Percentiles rank a stretch among this genome's conserved stretches.
These are phyloP conservation scores for Nephila pilipes DNA, from an alignment of 1,140 invertebrate genomes.

Conservation along the genomic window DNA sequence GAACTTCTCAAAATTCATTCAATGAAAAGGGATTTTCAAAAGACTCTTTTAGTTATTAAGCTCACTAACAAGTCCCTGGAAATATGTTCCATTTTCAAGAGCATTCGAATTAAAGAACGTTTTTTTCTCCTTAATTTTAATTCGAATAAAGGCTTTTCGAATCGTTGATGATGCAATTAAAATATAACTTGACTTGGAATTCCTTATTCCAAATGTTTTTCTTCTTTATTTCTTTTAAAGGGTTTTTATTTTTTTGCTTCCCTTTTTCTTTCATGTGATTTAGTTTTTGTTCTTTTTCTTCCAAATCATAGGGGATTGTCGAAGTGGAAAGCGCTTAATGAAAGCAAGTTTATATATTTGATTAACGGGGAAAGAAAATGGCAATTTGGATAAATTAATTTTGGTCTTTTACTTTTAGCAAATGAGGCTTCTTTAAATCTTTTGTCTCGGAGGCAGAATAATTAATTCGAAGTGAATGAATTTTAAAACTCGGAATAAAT, in stretches of 20 bases:
- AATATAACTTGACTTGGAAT: constrained; percentile 5
- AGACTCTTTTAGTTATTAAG: background rate
- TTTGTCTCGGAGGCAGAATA: too few relatives aligned
- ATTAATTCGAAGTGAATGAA: too few relatives aligned
- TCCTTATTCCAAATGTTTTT: background rate
- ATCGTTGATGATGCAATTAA: constrained; percentile 49
- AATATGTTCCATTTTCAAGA: constrained; percentile 20
- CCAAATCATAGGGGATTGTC: background rate
- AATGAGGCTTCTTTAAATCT: too few relatives aligned
- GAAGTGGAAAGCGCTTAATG: constrained; percentile 14
- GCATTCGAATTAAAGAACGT: background rate
- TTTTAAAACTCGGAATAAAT: too few relatives aligned
- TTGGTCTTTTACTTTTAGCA: background rate
- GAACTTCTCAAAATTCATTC: background rate
- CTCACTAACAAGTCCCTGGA: constrained; percentile 52
- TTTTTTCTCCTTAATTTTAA: background rate
- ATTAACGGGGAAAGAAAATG: constrained; percentile 9
- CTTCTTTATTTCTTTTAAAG: background rate
- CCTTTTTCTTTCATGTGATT: too few relatives aligned
- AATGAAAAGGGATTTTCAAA: constrained; percentile 25
- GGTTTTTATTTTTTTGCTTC: too few relatives aligned
- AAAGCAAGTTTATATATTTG: constrained; percentile 18
- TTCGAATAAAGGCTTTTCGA: constrained; percentile 49
- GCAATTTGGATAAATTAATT: background rate
- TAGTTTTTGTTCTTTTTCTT: background rate